These are phyloP conservation scores for Lepidurus packardi DNA, from an alignment of 1,140 invertebrate genomes.

Conservation along the genomic window DNA sequence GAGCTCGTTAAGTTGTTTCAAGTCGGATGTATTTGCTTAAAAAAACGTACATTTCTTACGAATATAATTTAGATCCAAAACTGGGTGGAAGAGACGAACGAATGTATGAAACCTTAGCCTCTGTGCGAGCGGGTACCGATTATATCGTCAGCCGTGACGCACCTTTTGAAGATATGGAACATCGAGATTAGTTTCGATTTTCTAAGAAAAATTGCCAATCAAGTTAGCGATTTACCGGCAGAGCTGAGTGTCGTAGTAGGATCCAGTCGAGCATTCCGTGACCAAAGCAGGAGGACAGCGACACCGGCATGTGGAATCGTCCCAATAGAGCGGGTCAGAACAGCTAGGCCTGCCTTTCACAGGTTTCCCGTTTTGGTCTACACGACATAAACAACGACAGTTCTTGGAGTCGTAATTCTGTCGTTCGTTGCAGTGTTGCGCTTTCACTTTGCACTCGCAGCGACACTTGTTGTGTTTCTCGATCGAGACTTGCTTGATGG, in stretches of 20 bases:
- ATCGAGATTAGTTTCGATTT: neutral
- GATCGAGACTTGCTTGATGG: slow-evolving; percentile 25
- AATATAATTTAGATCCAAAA: too few species aligned
- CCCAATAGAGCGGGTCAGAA: slow-evolving; percentile 26
- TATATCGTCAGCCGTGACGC: slow-evolving; percentile 27
- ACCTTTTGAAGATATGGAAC: neutral
- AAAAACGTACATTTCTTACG: too few species aligned
- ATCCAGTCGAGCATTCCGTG: slow-evolving; percentile 32
- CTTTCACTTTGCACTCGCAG: slow-evolving; percentile 32
- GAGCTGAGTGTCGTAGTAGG: slow-evolving; percentile 22
- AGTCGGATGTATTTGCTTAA: too few species aligned
- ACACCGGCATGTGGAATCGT: slow-evolving; percentile 28
- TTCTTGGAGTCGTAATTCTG: slow-evolving; percentile 29
- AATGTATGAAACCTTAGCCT: too few species aligned
- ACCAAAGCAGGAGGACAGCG: slow-evolving; percentile 22
- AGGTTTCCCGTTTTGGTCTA: slow-evolving; percentile 16
- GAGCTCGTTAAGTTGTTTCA: too few species aligned
- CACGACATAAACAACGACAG: slow-evolving; percentile 27
- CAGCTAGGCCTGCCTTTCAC: neutral
- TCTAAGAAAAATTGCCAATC: neutral
- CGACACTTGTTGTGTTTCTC: slow-evolving; percentile 31
- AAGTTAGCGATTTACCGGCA: slow-evolving; percentile 17
- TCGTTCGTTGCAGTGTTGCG: slow-evolving; percentile 23
- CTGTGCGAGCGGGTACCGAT: neutral
- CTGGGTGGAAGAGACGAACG: too few species aligned